Percentiles rank a stretch among this genome's conserved stretches.
These are phyloP conservation scores for Streptopelia turtur DNA, from an alignment of 2,797 vertebrate species.

Conservation along the genomic window DNA sequence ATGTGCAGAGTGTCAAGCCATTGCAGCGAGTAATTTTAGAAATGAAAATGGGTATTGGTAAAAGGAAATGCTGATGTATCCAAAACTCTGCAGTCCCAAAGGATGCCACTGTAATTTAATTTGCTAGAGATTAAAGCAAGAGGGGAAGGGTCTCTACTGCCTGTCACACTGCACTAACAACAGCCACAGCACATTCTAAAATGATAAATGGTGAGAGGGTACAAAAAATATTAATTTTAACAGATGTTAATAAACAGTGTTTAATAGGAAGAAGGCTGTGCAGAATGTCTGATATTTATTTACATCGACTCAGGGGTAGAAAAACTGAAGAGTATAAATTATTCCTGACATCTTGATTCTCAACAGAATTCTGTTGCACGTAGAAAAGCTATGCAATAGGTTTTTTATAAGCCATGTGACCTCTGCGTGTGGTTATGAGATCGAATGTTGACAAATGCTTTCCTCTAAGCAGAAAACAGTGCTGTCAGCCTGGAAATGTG, in stretches of 20 bases:
- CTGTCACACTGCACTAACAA: constrained; percentile 28
- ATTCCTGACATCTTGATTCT: constrained; percentile 56
- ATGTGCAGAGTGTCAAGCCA: background rate
- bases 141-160: constrained; percentile 19
- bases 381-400: constrained; percentile 13
- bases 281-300: constrained; percentile 47
- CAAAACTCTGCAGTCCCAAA: constrained; percentile 37
- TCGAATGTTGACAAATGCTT: constrained; percentile 25
- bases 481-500: background rate
- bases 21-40: background rate
- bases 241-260: constrained; percentile 57
- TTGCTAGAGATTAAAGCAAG: constrained; percentile 47
- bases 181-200: constrained; percentile 33
- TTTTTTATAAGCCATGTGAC: constrained; percentile 44
- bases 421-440: background rate
- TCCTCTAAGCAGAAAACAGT: background rate
- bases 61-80: constrained; percentile 33
- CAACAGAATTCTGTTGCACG: background rate
- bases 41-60: constrained; percentile 5
- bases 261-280: constrained; percentile 46
- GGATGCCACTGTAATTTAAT: constrained; percentile 29
- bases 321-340: constrained; percentile 58
- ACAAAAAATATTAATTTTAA: constrained; percentile 54
- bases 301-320: constrained; percentile 1
- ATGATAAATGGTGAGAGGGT: constrained; percentile 52